phyloP scores from a whole-genome alignment of 2,888 invertebrate genomes.

The Catocala nupta region DNA sequence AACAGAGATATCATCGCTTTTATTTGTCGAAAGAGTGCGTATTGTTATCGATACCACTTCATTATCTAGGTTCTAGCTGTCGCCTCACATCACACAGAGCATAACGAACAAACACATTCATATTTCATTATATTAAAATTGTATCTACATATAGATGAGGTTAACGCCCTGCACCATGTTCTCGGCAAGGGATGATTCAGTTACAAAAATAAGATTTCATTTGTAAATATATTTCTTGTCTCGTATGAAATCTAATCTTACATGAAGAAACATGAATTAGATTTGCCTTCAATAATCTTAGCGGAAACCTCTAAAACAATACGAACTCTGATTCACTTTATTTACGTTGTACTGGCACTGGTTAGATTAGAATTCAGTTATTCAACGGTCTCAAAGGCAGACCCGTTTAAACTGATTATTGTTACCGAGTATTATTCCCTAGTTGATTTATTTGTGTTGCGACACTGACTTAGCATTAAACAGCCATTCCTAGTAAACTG shows the following conservation, averaged over 20 bases:
- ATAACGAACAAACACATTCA: conserved; percentile 14
- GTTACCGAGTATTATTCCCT: conserved; percentile 1
- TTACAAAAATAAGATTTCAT: conserved; percentile 41
- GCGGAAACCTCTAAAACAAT: conserved; percentile 22
- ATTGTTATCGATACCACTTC: conserved; percentile 21
- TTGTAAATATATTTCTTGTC: conserved; percentile 35
- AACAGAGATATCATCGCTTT: conserved; percentile 18
- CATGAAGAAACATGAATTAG: conserved; percentile 49
- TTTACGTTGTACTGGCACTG: conserved; percentile 6
- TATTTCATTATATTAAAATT: neutral
- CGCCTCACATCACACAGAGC: conserved; percentile 6
- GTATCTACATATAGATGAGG: conserved; percentile 13
- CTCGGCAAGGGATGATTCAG: conserved; percentile 39
- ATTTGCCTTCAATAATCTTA: conserved; percentile 36
- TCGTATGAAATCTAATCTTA: conserved; percentile 41
- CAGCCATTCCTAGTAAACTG: too few relatives aligned
- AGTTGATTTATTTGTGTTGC: conserved; percentile 2
- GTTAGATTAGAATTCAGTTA: conserved; percentile 14
- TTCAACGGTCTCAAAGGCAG: conserved; percentile 5
- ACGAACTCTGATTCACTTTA: conserved; percentile 17
- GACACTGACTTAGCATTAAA: too few relatives aligned
- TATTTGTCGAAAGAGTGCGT: neutral
- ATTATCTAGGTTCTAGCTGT: conserved; percentile 17
- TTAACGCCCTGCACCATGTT: conserved; percentile 28
- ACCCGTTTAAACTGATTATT: conserved; percentile 3